Base-by-base conservation (phyloP, 2,113 vertebrate species). In the Apistogramma diplotaenia region DNA sequence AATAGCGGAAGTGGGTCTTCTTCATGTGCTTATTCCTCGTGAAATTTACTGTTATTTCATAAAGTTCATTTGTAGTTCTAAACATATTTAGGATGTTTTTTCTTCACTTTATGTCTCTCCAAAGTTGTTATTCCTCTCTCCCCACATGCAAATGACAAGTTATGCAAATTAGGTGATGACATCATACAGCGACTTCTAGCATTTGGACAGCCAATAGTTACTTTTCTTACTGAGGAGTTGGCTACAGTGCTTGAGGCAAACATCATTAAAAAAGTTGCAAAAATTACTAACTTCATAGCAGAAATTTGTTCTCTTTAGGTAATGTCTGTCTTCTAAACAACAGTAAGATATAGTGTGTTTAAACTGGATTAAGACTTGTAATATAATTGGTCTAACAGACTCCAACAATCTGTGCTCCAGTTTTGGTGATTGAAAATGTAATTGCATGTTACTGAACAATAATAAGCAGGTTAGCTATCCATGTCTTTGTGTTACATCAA, bases 211-310 rank as follows among this genome's bases (percentile, higher is more conserved):
- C n/a, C n/a, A n/a, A n/a, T n/a, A n/a, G n/a, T n/a, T n/a, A n/a
- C n/a, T n/a, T n/a, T n/a, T n/a, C n/a, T n/a, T n/a, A n/a, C n/a
- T n/a, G n/a, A n/a, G n/a, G n/a, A n/a, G n/a, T n/a, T n/a, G n/a
- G n/a, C n/a, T n/a, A n/a, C n/a, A n/a, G n/a, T n/a, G n/a, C 40
- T 67, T 67, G 62, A 67, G 40, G 40, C 62, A 19, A 43, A 35
- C 33, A 8, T n/a, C 3, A 1, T 16, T 19, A 70, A 70, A 70
- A 0, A 19, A 67, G 21, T 40, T 40, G 15, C 13, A 40, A 46
- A 43, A 65, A 65, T 11, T 8, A 46, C 21, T 11, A 67, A 46
- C 21, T 27, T 67, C 8, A 27, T 16, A 46, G 37, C 37, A 67
- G 13, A 65, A 18, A 65, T 65, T 25, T 46, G 15, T 5, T 27